These are phyloP conservation scores for Polypterus bichir DNA, from an alignment of 2,113 vertebrate genomes.

Conservation along the genomic window DNA sequence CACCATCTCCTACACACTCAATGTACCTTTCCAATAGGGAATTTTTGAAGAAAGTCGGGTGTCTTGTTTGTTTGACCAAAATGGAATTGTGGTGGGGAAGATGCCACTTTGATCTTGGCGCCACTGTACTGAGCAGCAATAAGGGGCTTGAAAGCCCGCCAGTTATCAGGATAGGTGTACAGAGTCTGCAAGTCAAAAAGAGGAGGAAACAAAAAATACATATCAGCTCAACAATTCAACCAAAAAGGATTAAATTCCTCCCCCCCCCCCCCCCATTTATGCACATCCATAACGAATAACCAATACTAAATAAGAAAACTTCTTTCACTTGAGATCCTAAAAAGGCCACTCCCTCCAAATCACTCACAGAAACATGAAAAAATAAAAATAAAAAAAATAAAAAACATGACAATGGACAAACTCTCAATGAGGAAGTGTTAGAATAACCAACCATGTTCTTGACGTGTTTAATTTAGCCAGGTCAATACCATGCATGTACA, in stretches of 20 bases:
- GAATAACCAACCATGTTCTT: too few species aligned
- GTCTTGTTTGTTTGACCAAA: conserved; percentile 84
- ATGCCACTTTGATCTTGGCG: conserved; percentile 65
- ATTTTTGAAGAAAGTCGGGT: conserved; percentile 72
- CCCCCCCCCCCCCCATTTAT: too few species aligned
- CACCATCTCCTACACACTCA: neutral
- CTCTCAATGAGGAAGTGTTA: too few species aligned
- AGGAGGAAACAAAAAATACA: neutral
- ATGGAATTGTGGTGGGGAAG: conserved; percentile 73
- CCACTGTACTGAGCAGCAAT: conserved; percentile 85
- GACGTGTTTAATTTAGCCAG: too few species aligned
- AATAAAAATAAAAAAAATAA: too few species aligned
- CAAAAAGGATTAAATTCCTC: too few species aligned
- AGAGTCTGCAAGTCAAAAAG: conserved; percentile 54
- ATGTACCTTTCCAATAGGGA: conserved; percentile 80
- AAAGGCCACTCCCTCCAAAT: neutral
- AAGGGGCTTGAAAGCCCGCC: conserved; percentile 86
- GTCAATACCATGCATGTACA: too few species aligned
- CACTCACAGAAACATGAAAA: neutral
- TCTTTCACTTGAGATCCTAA: neutral
- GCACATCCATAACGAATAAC: too few species aligned
- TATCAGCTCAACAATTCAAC: neutral
- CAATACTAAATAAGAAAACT: neutral
- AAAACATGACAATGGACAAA: too few species aligned
- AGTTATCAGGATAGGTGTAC: conserved; percentile 88